A percentile compares a stretch with the other conserved stretches of the same genome.
Evolutionary conservation across 2,113 vertebrate genomes (phyloP).

Genomic region (Nettapus auritus): DNA sequence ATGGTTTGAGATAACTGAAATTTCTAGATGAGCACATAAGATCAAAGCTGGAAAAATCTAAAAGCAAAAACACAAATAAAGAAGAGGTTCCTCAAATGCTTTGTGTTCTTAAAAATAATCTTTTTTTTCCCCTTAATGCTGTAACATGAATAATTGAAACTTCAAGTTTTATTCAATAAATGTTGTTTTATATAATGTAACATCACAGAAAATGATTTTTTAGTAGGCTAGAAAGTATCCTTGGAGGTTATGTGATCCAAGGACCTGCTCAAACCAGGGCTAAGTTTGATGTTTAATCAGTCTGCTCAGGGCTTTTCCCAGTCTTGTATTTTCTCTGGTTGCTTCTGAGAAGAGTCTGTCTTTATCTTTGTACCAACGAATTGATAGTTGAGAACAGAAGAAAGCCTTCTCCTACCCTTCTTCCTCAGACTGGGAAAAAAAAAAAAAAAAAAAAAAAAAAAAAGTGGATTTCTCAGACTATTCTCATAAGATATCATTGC

Average conservation of each 20-base stretch:
- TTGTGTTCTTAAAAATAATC: neutral
- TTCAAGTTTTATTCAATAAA: neutral
- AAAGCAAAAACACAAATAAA: constrained; percentile 7
- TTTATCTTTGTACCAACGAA: neutral
- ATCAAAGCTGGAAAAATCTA: constrained; percentile 5
- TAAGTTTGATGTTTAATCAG: neutral
- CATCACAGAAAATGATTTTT: neutral
- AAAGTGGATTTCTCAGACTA: neutral
- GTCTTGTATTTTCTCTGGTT: neutral
- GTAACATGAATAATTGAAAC: neutral
- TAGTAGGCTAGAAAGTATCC: neutral
- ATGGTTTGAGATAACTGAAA: constrained; percentile 22
- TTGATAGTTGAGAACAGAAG: neutral
- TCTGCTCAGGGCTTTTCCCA: neutral
- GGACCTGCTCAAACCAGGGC: neutral
- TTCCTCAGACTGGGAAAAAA: neutral
- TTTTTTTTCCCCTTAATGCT: neutral
- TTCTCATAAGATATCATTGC: neutral
- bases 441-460: no score
- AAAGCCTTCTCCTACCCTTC: neutral
- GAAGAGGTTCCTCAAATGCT: neutral
- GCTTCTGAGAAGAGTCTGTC: neutral
- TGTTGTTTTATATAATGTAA: neutral
- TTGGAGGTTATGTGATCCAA: neutral
- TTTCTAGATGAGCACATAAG: constrained; percentile 10